Conservation (phyloP, 2,113 vertebrate genomes). For the Oostethus manadensis region DNA sequence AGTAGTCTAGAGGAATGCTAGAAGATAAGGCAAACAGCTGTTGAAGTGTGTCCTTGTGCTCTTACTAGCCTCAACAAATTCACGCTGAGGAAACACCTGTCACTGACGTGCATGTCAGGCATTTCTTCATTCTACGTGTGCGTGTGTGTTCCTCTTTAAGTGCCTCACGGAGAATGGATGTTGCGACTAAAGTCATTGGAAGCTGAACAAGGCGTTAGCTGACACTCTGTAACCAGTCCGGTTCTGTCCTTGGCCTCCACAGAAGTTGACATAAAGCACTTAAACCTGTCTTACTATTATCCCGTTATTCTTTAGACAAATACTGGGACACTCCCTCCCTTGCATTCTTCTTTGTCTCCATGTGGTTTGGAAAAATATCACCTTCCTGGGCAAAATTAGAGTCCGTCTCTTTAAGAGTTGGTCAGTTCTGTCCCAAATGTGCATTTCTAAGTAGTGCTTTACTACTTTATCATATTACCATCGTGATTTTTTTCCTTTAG, state of each 20-base stretch:
- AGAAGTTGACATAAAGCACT: slow-evolving; percentile 32
- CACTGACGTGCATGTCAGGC: slow-evolving; percentile 11
- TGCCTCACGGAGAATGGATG: slow-evolving; percentile 31
- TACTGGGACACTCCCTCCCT: slow-evolving; percentile 6
- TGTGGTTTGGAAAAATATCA: slow-evolving; percentile 1
- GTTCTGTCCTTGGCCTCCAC: slow-evolving; percentile 41
- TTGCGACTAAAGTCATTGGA: slow-evolving; percentile 30
- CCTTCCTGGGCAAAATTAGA: not conserved
- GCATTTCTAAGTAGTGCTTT: no score
- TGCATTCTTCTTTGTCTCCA: not conserved
- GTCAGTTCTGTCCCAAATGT: no score
- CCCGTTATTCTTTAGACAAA: not conserved
- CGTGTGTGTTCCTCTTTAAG: slow-evolving; percentile 13
- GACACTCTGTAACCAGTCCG: slow-evolving; percentile 45
- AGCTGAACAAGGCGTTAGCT: slow-evolving; percentile 28
- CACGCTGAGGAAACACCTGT: slow-evolving; percentile 28
- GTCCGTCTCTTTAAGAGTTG: not conserved
- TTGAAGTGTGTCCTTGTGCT: slow-evolving; percentile 28
- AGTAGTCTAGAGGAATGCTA: slow-evolving; percentile 12
- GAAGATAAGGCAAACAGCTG: slow-evolving; percentile 37
- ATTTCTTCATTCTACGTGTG: not conserved
- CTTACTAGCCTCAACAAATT: slow-evolving; percentile 29
- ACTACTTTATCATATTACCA: no score
- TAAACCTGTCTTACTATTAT: slow-evolving; percentile 9
- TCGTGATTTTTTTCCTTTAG: no score